Evolutionary conservation across 2,797 vertebrate species (phyloP), one percentile per base, ranked within the genome.

Genomic region (Pipistrellus pygmaeus): DNA sequence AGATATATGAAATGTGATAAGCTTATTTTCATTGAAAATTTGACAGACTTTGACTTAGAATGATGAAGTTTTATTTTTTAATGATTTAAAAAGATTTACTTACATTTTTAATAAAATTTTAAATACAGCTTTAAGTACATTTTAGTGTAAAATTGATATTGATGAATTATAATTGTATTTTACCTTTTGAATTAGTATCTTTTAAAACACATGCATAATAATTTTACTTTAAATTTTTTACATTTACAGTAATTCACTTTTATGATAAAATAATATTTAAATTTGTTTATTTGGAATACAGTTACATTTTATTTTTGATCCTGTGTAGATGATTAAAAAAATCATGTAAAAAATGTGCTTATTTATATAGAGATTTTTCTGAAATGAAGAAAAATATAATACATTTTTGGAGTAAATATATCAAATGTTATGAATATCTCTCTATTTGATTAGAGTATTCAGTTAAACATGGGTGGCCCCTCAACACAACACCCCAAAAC

Each of bases 81-180:
- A 30, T 20, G 7, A 44, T 51, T 35, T 62, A 32, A 30, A 64
- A 80, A 57, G 21, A 81, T 62, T 84, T 72, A 64, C 8, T 48
- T 85, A 53, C 1, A 76, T 87, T 81, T 88, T 95, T 11, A 92
- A 62, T 30, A 69, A 81, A 80, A 6, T 53, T 78, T 30, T 15
- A 69, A 92, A 87, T 48, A 77, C 6, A 68, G 12, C 32, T 85
- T 81, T 80, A 81, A 89, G 48, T 86, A 93, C 32, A 77, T 77
- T 68, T 85, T 7, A 66, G 5, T 38, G 1, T 85, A 88, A 96
- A 69, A n/a, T 66, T 20, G 8, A 76, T 66, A 86, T 85, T 92
- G 7, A 25, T 80, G 2, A 76, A 44, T 88, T 84, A 38, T 77
- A 35, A 18, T 48, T 77, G 12, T 14, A 66, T 75, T 80, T 93